Evolutionary conservation across 2,888 invertebrate species (phyloP).

Genomic region (Apamea sordens): DNA sequence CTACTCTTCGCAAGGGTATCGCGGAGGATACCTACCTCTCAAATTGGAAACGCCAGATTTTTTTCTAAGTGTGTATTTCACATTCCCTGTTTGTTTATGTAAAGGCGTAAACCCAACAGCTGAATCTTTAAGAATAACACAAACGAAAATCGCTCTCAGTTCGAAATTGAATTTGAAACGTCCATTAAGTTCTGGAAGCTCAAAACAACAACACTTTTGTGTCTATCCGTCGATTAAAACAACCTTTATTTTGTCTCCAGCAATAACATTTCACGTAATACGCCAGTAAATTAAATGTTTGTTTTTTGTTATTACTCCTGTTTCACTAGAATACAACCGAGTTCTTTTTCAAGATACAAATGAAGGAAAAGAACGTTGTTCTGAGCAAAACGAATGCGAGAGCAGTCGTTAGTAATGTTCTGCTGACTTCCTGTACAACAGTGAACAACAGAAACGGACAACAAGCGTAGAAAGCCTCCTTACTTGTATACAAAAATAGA

Average conservation of each 20-base stretch:
- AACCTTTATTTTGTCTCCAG: slow-evolving; percentile 25
- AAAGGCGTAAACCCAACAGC: slow-evolving; percentile 38
- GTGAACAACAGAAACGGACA: slow-evolving; percentile 33
- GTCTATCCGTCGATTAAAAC: slow-evolving; percentile 50
- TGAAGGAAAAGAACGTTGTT: slow-evolving; percentile 41
- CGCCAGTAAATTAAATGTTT: slow-evolving; percentile 33
- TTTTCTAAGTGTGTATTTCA: slow-evolving; percentile 70
- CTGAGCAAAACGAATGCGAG: slow-evolving; percentile 39
- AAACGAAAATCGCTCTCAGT: slow-evolving; percentile 32
- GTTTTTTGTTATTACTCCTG: slow-evolving; percentile 30
- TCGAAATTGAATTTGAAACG: slow-evolving; percentile 34
- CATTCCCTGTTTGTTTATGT: slow-evolving; percentile 57
- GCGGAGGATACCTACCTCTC: slow-evolving; percentile 49
- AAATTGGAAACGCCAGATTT: slow-evolving; percentile 74
- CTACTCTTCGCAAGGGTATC: slow-evolving; percentile 51
- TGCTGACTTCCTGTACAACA: slow-evolving; percentile 48
- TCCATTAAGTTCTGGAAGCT: slow-evolving; percentile 45
- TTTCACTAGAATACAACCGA: slow-evolving; percentile 32
- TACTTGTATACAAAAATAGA: slow-evolving; percentile 34
- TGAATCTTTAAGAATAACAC: slow-evolving; percentile 55
- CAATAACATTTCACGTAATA: slow-evolving; percentile 27
- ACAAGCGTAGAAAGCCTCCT: slow-evolving; percentile 15
- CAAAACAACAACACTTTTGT: slow-evolving; percentile 34
- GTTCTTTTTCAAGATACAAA: slow-evolving; percentile 41
- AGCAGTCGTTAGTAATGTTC: slow-evolving; percentile 54